A percentile compares a stretch with the other conserved stretches of the same genome.
phyloP scores from a whole-genome alignment of 1,140 invertebrate genomes.

The Mamestra configurata region DNA sequence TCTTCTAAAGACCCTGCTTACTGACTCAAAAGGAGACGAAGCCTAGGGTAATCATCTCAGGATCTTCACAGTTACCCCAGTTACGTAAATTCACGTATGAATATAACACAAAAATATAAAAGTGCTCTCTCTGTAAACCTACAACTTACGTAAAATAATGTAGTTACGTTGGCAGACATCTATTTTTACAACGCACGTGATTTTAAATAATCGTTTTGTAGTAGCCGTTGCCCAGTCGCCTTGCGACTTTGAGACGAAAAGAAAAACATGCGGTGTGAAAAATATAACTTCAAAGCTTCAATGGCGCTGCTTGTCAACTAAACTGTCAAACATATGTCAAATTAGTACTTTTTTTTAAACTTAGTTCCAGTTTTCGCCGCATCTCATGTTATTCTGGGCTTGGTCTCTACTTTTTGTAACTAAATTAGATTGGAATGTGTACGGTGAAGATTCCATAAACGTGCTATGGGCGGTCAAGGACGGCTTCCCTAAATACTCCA shows the following conservation, averaged over 20 bases:
- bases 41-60: too few species aligned
- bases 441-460: not conserved
- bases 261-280: not conserved
- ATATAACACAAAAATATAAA: too few species aligned
- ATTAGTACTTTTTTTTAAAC: too few species aligned
- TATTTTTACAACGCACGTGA: conserved; percentile 20
- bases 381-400: too few species aligned
- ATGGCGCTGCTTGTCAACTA: not conserved
- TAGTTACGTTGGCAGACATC: not conserved
- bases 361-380: not conserved
- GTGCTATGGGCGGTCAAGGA: not conserved
- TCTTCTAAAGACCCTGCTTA: too few species aligned
- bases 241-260: not conserved
- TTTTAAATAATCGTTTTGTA: conserved; percentile 16
- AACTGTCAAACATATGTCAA: not conserved
- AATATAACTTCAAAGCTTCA: not conserved
- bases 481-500: not conserved
- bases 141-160: not conserved
- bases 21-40: too few species aligned
- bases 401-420: not conserved
- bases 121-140: not conserved
- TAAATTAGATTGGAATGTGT: conserved; percentile 1
- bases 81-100: too few species aligned
- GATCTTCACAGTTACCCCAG: too few species aligned
- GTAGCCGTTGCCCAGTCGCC: not conserved